These are phyloP conservation scores for Acipenser oxyrinchus DNA, from an alignment of 2,797 vertebrate genomes.

Conservation along the genomic window DNA sequence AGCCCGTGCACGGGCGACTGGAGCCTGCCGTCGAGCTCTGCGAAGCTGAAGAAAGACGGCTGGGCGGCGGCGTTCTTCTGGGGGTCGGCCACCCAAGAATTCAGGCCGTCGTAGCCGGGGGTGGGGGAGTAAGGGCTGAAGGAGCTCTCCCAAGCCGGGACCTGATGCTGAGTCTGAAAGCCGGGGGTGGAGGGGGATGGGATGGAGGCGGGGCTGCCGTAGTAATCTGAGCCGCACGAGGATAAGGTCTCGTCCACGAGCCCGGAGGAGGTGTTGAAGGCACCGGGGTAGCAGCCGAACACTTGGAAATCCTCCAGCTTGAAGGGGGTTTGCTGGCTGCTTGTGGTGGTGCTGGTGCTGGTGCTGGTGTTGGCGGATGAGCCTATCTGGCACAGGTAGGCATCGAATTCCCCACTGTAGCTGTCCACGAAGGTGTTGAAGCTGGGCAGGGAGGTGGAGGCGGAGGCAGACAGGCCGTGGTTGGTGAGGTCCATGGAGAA, in stretches of 20 bases:
- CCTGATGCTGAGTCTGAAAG: slow-evolving; percentile 65
- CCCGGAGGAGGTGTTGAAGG: slow-evolving; percentile 39
- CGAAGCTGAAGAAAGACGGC: slow-evolving; percentile 69
- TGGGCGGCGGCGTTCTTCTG: slow-evolving; percentile 57
- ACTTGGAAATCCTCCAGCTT: slow-evolving; percentile 84
- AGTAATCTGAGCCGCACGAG: slow-evolving; percentile 80
- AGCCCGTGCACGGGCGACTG: slow-evolving; percentile 35
- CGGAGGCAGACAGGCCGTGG: slow-evolving; percentile 39
- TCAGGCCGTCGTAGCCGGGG: slow-evolving; percentile 56
- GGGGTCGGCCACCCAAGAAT: slow-evolving; percentile 66
- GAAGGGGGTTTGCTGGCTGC: slow-evolving; percentile 57
- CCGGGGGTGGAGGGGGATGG: slow-evolving; percentile 75
- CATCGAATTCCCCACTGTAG: slow-evolving; percentile 72
- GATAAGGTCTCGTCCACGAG: slow-evolving; percentile 71
- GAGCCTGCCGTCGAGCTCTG: slow-evolving; percentile 38
- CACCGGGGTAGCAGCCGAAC: slow-evolving; percentile 81
- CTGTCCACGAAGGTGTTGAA: slow-evolving; percentile 79
- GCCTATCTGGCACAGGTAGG: slow-evolving; percentile 81
- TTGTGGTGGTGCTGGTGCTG: slow-evolving; percentile 18
- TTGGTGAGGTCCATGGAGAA: slow-evolving; percentile 65
- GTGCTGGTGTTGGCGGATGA: slow-evolving; percentile 47
- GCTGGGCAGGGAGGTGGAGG: slow-evolving; percentile 69
- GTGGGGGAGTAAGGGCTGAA: slow-evolving; percentile 73
- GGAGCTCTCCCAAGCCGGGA: slow-evolving; percentile 71
- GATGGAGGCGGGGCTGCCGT: slow-evolving; percentile 73